These are phyloP conservation scores for Tupaia chinensis DNA, from an alignment of 2,113 vertebrate species.

Conservation along the genomic window DNA sequence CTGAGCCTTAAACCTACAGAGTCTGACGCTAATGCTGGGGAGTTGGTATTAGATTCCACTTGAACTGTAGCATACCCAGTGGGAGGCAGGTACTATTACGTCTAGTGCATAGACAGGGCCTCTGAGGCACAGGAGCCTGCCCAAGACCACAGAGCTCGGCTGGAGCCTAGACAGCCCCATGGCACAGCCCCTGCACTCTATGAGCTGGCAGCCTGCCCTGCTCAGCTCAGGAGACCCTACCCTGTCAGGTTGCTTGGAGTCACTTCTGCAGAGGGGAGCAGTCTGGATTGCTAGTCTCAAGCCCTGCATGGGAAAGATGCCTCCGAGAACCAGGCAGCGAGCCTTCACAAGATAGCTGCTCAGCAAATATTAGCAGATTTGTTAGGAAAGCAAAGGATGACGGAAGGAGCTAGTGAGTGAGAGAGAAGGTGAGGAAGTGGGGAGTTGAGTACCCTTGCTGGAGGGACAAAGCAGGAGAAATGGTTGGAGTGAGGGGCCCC, in stretches of 20 bases:
- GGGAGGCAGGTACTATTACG: not conserved
- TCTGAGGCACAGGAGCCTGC: not conserved
- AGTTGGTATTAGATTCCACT: not conserved
- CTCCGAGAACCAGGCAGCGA: too few species aligned
- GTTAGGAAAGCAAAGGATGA: not conserved
- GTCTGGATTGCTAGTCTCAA: not conserved
- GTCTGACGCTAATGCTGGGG: not conserved
- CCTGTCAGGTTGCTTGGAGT: not conserved
- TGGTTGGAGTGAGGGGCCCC: not conserved
- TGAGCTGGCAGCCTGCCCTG: not conserved
- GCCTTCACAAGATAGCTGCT: not conserved
- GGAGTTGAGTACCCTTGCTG: too few species aligned
- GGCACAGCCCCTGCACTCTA: not conserved
- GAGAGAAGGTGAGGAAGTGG: too few species aligned
- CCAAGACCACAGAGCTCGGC: not conserved
- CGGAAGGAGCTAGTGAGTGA: not conserved
- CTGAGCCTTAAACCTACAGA: not conserved
- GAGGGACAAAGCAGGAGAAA: not conserved
- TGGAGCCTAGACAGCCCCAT: not conserved
- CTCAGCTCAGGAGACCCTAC: too few species aligned
- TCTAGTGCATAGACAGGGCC: not conserved
- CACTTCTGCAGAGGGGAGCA: too few species aligned
- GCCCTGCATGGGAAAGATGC: not conserved
- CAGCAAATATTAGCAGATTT: not conserved
- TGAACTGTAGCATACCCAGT: not conserved